phyloP scores from a whole-genome alignment of 2,797 vertebrate species.

The Lagothrix lagotricha region DNA sequence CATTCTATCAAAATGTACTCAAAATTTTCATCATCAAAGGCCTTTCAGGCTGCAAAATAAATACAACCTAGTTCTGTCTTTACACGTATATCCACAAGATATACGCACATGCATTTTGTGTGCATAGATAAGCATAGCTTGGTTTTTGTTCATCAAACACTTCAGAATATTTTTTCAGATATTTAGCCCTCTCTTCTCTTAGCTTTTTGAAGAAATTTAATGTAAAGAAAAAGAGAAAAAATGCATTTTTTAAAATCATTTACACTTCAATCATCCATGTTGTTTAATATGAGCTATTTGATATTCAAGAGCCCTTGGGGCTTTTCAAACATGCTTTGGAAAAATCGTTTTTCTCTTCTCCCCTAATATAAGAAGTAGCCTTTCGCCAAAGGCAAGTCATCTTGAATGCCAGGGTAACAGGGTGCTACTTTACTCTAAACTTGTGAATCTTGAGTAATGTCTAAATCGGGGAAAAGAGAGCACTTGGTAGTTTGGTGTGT shows the following conservation, averaged over 20 bases:
- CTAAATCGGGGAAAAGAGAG: not conserved
- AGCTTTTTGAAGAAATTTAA: conserved; percentile 59
- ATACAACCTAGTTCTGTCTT: conserved; percentile 46
- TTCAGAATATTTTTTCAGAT: conserved; percentile 55
- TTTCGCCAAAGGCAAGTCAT: conserved; percentile 68
- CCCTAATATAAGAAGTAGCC: conserved; percentile 59
- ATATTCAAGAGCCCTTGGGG: conserved; percentile 76
- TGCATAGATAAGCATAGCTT: conserved; percentile 42
- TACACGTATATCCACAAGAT: not conserved
- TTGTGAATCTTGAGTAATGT: conserved; percentile 18
- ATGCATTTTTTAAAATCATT: conserved; percentile 65
- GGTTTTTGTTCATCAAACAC: conserved; percentile 60
- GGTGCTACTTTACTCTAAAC: conserved; percentile 48
- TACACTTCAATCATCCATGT: conserved; percentile 78
- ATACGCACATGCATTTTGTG: not conserved
- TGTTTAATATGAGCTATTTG: conserved; percentile 74
- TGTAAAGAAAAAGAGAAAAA: conserved; percentile 46
- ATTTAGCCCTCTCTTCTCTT: conserved; percentile 40
- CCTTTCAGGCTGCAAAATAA: conserved; percentile 17
- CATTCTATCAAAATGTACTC: conserved; percentile 42
- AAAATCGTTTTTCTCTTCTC: conserved; percentile 18
- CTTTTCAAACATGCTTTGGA: conserved; percentile 68
- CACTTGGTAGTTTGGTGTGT: not conserved
- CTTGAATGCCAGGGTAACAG: conserved; percentile 17
- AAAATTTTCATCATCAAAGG: conserved; percentile 11